Evolutionary conservation across 2,888 invertebrate genomes (phyloP), one percentile per base, ranked within the genome.

Genomic region (Melinopterus prodromus): DNA sequence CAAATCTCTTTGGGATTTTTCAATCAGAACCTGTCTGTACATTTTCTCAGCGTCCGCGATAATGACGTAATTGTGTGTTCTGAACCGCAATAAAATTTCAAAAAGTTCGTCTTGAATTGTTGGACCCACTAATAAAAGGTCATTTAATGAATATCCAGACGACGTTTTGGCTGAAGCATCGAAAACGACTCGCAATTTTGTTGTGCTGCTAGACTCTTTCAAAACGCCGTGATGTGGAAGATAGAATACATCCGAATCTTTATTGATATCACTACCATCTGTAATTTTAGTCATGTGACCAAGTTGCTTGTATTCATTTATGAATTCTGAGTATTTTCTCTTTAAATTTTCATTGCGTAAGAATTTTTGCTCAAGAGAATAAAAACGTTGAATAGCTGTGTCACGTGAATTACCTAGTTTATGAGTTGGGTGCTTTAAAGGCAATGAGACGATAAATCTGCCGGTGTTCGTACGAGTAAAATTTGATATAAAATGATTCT

Each of bases 221-320:
- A 84, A 15, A 3, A 87, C 86, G 3, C 82, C 80, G 75, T 86
- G 86, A 80, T 86, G 86, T 6, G 86, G 86, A 37, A 87, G 70
- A 78, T 85, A 87, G 80, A 80, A 83, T 26, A 26, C 26, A n/a
- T 53, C 37, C 6, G 16, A 36, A 53, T 70, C 12, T 16, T 35
- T 77, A 69, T 69, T 69, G 70, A n/a, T 71, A 14, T 81, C 16
- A 26, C 26, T 26, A 35, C 53, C 35, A n/a, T 37, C n/a, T 5
- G 26, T 9, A 1, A 77, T 26, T 26, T 15, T 26, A 16, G 71
- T 78, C 85, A 85, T 86, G 79, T 86, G 85, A 4, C 81, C 81
- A 69, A 85, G 72, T 9, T 71, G 16, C 26, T 79, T 16, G 79
- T 84, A 86, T 81, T 86, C 84, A 6, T 79, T 77, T 78, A 83